Evolutionary conservation across 1,140 invertebrate genomes (phyloP).

Genomic region (Caligus rogercresseyi): DNA sequence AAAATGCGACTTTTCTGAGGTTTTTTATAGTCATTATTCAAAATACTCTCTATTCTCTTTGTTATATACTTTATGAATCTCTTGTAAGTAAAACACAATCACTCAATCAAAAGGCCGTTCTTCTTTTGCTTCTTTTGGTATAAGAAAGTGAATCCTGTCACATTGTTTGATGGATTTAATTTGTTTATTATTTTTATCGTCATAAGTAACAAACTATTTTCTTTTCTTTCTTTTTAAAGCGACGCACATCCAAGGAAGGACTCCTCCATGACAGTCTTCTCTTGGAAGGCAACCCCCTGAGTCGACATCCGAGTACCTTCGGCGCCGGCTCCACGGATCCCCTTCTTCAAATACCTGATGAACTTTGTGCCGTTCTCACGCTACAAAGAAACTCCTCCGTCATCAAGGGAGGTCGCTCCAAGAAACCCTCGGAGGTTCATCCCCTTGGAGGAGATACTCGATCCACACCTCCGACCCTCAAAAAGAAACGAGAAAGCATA

Average conservation of each 20-base stretch:
- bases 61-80: not conserved
- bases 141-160: too few species aligned
- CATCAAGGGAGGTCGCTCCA: not conserved
- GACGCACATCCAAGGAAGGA: constrained; percentile 1
- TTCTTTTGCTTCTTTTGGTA: not conserved
- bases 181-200: too few species aligned
- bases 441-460: not conserved
- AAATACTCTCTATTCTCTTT: too few species aligned
- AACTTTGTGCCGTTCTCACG: constrained; percentile 12
- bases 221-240: constrained; percentile 1
- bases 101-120: not conserved
- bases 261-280: not conserved
- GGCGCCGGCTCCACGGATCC: constrained; percentile 4
- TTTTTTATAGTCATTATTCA: too few species aligned
- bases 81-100: not conserved
- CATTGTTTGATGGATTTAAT: too few species aligned
- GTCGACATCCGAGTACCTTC: too few species aligned
- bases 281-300: not conserved
- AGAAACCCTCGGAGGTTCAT: not conserved
- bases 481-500: constrained; percentile 15
- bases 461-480: constrained; percentile 9
- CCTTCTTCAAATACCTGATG: constrained; percentile 8
- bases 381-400: not conserved
- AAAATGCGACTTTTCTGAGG: too few species aligned
- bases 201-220: not conserved